Evolutionary conservation across 2,797 vertebrate species (phyloP).

Genomic region (Neosilurus mollespiculum): DNA sequence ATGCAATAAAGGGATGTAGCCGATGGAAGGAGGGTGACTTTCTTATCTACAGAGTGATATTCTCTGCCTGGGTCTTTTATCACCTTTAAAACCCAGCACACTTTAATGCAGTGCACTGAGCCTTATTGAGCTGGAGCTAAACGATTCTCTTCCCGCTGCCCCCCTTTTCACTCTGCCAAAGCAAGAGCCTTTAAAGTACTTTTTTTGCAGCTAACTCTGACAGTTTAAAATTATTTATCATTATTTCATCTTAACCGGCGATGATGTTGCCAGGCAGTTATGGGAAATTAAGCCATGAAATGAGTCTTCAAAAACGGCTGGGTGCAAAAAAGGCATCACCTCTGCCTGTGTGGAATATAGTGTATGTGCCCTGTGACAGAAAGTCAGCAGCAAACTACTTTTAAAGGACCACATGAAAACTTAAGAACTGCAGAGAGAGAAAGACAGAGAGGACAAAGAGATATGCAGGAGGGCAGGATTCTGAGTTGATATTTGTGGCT

Average conservation of each 20-base stretch:
- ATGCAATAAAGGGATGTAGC: slow-evolving; percentile 76
- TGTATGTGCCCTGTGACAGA: slow-evolving; percentile 63
- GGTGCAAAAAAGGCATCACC: slow-evolving; percentile 51
- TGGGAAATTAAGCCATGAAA: slow-evolving; percentile 61
- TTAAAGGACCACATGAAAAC: slow-evolving; percentile 14
- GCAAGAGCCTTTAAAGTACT: slow-evolving; percentile 41
- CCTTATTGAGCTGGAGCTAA: slow-evolving; percentile 60
- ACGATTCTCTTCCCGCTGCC: slow-evolving; percentile 51
- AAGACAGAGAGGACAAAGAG: not conserved
- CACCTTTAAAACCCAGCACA: slow-evolving; percentile 77
- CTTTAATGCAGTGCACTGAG: slow-evolving; percentile 75
- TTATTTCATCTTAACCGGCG: slow-evolving; percentile 52
- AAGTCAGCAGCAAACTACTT: slow-evolving; percentile 66
- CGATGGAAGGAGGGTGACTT: slow-evolving; percentile 75
- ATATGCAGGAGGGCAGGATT: not conserved
- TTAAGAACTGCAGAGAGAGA: slow-evolving; percentile 12
- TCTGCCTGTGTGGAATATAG: slow-evolving; percentile 59
- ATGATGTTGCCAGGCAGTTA: slow-evolving; percentile 58
- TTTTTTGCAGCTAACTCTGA: slow-evolving; percentile 34
- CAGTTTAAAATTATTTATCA: slow-evolving; percentile 56
- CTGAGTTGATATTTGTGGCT: not conserved
- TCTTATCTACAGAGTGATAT: slow-evolving; percentile 78
- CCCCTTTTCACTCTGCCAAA: slow-evolving; percentile 56
- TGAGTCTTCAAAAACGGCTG: slow-evolving; percentile 33
- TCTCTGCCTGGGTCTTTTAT: slow-evolving; percentile 74